phyloP scores from a whole-genome alignment of 1,140 invertebrate genomes.

The Branchinecta lynchi region DNA sequence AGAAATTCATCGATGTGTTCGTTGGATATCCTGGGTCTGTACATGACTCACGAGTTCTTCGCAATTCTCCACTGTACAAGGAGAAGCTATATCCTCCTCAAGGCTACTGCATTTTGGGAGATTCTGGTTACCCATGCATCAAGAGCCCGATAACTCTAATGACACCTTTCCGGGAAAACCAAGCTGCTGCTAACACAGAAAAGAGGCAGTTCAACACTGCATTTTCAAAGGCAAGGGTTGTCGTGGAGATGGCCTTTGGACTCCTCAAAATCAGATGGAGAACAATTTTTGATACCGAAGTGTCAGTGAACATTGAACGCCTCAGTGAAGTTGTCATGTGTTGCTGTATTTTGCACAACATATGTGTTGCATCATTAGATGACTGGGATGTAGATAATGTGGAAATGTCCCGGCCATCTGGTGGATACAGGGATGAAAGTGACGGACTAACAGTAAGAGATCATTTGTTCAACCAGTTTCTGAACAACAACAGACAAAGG shows the following conservation, averaged over 20 bases:
- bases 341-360: constrained; percentile 18
- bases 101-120: constrained; percentile 15
- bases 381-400: too few relatives aligned
- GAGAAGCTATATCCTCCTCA: not conserved
- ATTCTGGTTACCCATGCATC: constrained; percentile 17
- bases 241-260: constrained; percentile 16
- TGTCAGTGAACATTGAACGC: constrained; percentile 11
- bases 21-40: constrained; percentile 21
- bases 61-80: constrained; percentile 16
- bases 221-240: not conserved
- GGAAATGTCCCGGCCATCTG: not conserved
- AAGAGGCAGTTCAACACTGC: constrained; percentile 12
- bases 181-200: not conserved
- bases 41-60: constrained; percentile 21
- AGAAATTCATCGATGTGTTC: constrained; percentile 20
- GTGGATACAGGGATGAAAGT: not conserved
- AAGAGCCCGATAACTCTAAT: constrained; percentile 11
- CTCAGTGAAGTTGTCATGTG: not conserved
- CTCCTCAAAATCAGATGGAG: constrained; percentile 17
- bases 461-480: not conserved
- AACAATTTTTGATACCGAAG: constrained; percentile 8
- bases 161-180: constrained; percentile 8
- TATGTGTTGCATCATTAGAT: constrained; percentile 11
- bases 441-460: not conserved
- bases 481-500: constrained; percentile 3